Conservation (phyloP, 2,888 invertebrate species). For the Amiota minor region DNA sequence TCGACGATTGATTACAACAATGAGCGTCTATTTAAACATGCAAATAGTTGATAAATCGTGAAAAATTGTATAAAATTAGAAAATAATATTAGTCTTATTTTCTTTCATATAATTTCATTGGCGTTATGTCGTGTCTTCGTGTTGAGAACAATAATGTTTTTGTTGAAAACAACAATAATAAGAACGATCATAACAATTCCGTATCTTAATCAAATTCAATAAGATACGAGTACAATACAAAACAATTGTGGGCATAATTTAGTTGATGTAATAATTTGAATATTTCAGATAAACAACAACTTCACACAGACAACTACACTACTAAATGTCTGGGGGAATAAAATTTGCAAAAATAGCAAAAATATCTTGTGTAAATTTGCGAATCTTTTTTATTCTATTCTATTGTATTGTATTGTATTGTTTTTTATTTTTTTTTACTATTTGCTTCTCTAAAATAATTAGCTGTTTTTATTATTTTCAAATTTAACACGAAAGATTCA, state of each 20-base stretch:
- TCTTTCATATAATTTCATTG: neutral
- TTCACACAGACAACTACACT: no score
- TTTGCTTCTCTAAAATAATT: neutral
- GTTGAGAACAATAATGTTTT: constrained; percentile 45
- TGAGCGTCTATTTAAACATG: constrained; percentile 62
- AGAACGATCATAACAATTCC: constrained; percentile 13
- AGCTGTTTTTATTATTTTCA: constrained; percentile 8
- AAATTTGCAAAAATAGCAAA: neutral
- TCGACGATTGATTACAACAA: no score
- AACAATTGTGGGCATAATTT: constrained; percentile 26
- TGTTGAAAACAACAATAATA: constrained; percentile 44
- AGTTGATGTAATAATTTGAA: neutral
- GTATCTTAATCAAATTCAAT: constrained; percentile 28
- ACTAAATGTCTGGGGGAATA: neutral
- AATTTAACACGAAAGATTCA: neutral
- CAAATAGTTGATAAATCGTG: constrained; percentile 60
- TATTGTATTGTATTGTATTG: neutral
- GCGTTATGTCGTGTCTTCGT: constrained; percentile 16
- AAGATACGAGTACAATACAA: neutral
- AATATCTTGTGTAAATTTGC: constrained; percentile 24
- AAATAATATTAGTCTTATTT: constrained; percentile 45
- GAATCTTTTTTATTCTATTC: constrained; percentile 3
- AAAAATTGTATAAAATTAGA: constrained; percentile 42
- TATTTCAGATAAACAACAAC: constrained; percentile 12
- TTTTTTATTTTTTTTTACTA: constrained; percentile 3